These are phyloP conservation scores for Cepphus grylle DNA, from an alignment of 2,113 vertebrate genomes.

Conservation along the genomic window DNA sequence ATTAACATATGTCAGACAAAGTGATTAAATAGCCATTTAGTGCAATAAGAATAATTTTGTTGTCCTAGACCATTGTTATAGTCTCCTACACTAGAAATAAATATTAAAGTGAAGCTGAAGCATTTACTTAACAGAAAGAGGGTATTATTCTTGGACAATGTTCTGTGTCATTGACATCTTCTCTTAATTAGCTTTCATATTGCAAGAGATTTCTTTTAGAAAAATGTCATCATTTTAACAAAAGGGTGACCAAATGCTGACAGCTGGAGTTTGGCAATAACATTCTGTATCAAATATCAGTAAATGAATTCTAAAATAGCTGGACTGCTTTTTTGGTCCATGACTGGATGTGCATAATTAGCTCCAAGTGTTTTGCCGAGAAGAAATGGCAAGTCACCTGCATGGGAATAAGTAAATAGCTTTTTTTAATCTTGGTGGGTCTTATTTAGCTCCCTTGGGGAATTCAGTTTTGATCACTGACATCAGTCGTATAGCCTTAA, in stretches of 20 bases:
- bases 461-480: constrained; percentile 5
- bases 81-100: background rate
- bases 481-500: background rate
- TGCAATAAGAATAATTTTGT: background rate
- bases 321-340: constrained; percentile 3
- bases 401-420: background rate
- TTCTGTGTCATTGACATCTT: background rate
- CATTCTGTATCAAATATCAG: constrained; percentile 4
- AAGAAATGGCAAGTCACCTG: constrained; percentile 32
- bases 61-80: background rate
- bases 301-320: constrained; percentile 46
- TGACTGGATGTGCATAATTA: constrained; percentile 31
- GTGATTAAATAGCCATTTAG: background rate
- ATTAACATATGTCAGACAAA: background rate
- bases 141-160: background rate
- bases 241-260: constrained; percentile 35
- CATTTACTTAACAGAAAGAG: background rate
- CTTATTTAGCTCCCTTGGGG: background rate
- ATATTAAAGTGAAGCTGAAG: background rate
- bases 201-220: background rate
- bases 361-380: background rate
- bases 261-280: constrained; percentile 25
- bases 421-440: background rate
- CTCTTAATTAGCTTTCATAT: constrained; percentile 16
- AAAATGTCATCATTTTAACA: constrained; percentile 13